A percentile compares a stretch with the other conserved stretches of the same genome.
Evolutionary conservation across 2,797 vertebrate species (phyloP).

Genomic region (Bradypodion ventrale): DNA sequence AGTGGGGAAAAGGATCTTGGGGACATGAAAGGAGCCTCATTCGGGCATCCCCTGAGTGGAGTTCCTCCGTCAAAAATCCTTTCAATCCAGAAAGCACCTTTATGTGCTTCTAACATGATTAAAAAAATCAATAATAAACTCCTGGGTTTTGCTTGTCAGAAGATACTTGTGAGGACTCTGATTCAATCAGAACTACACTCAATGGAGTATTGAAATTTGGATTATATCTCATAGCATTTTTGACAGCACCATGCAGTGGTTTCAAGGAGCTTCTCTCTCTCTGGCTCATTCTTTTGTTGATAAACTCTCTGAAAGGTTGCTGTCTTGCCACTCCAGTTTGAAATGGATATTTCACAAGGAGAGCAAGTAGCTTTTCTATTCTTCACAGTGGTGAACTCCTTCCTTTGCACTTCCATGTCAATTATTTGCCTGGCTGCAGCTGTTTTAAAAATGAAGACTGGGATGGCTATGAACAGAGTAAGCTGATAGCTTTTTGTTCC

Average conservation of each 20-base stretch:
- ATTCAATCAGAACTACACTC: constrained; percentile 43
- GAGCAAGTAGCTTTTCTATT: constrained; percentile 52
- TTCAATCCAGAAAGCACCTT: too few relatives aligned
- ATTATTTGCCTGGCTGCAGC: not conserved
- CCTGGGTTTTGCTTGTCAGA: too few relatives aligned
- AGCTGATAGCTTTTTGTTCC: constrained; percentile 17
- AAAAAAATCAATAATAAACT: too few relatives aligned
- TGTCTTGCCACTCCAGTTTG: constrained; percentile 33
- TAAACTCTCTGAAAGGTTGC: constrained; percentile 47
- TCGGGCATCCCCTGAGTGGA: too few relatives aligned
- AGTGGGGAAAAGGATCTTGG: too few relatives aligned
- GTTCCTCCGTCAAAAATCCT: too few relatives aligned
- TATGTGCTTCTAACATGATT: too few relatives aligned
- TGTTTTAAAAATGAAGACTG: constrained; percentile 16
- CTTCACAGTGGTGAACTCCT: constrained; percentile 23
- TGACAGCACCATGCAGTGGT: constrained; percentile 41
- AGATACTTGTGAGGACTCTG: constrained; percentile 38
- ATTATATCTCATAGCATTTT: constrained; percentile 51
- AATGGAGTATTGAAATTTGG: constrained; percentile 37
- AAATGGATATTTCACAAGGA: constrained; percentile 36
- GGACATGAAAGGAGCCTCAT: too few relatives aligned
- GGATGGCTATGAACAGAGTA: not conserved
- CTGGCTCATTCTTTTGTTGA: constrained; percentile 47
- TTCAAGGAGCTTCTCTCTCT: not conserved
- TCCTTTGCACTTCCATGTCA: constrained; percentile 44